Evolutionary conservation across 1,140 invertebrate species (phyloP).

Genomic region (Thaumatotibia leucotreta): DNA sequence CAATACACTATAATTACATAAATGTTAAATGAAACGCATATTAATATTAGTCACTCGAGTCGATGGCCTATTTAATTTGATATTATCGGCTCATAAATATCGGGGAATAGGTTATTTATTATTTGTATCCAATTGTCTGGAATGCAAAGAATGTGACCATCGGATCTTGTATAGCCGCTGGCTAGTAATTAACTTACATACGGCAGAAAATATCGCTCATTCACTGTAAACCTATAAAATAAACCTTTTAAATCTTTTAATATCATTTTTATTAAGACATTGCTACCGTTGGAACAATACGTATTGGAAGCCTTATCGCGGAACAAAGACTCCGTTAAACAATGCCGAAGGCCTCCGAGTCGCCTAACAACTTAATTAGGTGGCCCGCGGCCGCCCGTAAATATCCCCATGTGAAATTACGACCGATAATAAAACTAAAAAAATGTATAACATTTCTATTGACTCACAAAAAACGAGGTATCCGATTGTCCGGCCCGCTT

Average conservation of each 20-base stretch:
- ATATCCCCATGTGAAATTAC: constrained; percentile 73
- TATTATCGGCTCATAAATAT: neutral
- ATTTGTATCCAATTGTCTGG: neutral
- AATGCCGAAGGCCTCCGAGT: constrained; percentile 53
- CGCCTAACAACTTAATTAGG: constrained; percentile 74
- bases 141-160: neutral
- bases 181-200: neutral
- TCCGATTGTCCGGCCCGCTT: constrained; percentile 63
- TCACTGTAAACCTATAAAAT: constrained; percentile 27
- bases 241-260: constrained; percentile 8
- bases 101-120: neutral
- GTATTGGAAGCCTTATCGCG: constrained; percentile 49
- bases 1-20: neutral
- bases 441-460: constrained; percentile 74
- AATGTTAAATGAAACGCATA: neutral
- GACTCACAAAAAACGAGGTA: constrained; percentile 67
- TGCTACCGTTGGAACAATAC: constrained; percentile 59
- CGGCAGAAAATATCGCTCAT: neutral
- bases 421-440: constrained; percentile 68
- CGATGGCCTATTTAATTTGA: neutral
- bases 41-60: neutral
- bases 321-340: constrained; percentile 58
- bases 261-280: constrained; percentile 22
- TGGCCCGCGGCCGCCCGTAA: constrained; percentile 67
- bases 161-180: neutral